Percentiles rank a stretch among this genome's conserved stretches.
Conservation (phyloP, 2,888 invertebrate species). For the Drosophila fulvimacula region DNA sequence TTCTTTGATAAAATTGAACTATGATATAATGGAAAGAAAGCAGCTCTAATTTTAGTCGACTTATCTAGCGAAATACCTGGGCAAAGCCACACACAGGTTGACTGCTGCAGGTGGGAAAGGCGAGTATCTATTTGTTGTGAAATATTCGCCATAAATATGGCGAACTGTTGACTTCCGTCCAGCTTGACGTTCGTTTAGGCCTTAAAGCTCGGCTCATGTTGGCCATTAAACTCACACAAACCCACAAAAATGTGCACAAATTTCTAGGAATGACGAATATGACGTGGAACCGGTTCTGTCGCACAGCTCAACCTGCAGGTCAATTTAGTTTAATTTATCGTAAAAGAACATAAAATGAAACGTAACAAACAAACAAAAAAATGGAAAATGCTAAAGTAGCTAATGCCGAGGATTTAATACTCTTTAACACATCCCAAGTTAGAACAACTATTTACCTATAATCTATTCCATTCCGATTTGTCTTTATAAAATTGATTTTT, state of each 20-base stretch:
- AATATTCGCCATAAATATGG: slow-evolving; percentile 45
- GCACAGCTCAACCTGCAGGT: slow-evolving; percentile 61
- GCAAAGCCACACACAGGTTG: slow-evolving; percentile 51
- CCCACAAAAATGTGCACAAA: slow-evolving; percentile 45
- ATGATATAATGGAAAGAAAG: slow-evolving; percentile 55
- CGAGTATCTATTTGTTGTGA: slow-evolving; percentile 25
- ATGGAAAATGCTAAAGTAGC: neutral
- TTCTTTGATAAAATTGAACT: slow-evolving; percentile 49
- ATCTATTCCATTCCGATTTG: neutral
- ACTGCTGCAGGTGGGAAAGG: neutral
- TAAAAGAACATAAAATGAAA: slow-evolving; percentile 30
- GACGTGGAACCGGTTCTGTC: slow-evolving; percentile 50
- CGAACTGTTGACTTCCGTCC: slow-evolving; percentile 43
- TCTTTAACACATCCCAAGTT: neutral
- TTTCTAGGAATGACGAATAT: slow-evolving; percentile 55
- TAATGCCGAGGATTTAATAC: neutral
- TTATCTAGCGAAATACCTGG: slow-evolving; percentile 34
- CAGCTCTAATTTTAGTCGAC: slow-evolving; percentile 46
- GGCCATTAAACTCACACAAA: slow-evolving; percentile 38
- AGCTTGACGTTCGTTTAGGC: slow-evolving; percentile 31
- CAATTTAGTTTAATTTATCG: slow-evolving; percentile 71
- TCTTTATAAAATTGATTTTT: neutral
- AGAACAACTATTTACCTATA: neutral
- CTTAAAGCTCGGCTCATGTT: slow-evolving; percentile 42
- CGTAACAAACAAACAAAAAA: slow-evolving; percentile 6